Conservation (phyloP, 2,797 vertebrate species). For the Euthynnus affinis region DNA sequence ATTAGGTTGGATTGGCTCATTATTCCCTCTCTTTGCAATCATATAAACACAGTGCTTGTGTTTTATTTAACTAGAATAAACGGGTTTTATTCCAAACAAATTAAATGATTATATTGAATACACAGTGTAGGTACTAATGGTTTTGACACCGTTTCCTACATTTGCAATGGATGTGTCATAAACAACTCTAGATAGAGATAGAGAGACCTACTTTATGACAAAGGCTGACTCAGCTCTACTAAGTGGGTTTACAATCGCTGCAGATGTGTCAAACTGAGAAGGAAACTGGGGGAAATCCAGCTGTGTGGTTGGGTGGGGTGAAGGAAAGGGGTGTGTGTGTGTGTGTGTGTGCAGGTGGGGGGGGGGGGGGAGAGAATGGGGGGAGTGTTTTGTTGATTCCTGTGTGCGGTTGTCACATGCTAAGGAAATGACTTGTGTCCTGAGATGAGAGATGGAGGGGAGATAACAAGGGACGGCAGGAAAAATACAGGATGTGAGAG, state of each 20-base stretch:
- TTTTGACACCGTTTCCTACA: background rate
- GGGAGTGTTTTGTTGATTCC: conserved; percentile 25
- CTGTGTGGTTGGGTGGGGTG: background rate
- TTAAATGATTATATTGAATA: too few species aligned
- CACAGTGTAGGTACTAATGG: background rate
- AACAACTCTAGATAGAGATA: too few species aligned
- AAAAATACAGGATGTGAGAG: background rate
- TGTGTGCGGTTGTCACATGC: conserved; percentile 12
- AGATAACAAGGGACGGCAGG: background rate
- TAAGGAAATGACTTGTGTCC: conserved; percentile 33
- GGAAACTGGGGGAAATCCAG: conserved; percentile 33
- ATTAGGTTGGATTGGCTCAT: too few species aligned
- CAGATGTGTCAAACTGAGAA: conserved; percentile 53
- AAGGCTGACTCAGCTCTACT: conserved; percentile 43
- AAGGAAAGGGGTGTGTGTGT: background rate
- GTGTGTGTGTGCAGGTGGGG: too few species aligned
- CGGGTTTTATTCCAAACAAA: too few species aligned
- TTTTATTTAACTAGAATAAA: too few species aligned
- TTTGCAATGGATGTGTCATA: background rate
- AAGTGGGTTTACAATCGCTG: conserved; percentile 63
- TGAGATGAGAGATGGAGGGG: conserved; percentile 15
- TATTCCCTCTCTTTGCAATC: too few species aligned
- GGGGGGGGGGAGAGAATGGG: background rate
- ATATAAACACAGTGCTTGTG: too few species aligned
- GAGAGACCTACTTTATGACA: background rate